These are phyloP conservation scores for Clinocottus analis DNA, from an alignment of 2,113 vertebrate species.

Conservation along the genomic window DNA sequence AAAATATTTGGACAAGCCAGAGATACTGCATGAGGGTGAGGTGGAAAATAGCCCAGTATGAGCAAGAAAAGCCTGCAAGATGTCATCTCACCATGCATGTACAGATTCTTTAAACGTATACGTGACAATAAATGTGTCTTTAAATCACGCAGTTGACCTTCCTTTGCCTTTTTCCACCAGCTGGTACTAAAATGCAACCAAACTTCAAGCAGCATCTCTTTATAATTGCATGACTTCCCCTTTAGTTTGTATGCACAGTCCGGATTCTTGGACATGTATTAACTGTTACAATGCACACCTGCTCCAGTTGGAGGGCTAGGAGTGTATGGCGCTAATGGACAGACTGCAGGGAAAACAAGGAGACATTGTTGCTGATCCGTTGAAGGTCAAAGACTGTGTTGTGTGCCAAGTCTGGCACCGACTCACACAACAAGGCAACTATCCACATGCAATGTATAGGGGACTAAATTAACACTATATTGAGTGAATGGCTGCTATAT, in stretches of 20 bases:
- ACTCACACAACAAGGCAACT: constrained; percentile 73
- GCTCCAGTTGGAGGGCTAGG: constrained; percentile 59
- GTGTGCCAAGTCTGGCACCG: constrained; percentile 81
- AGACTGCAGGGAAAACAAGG: constrained; percentile 82
- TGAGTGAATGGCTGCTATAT: constrained; percentile 48
- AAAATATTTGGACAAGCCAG: constrained; percentile 51
- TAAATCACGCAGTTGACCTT: neutral
- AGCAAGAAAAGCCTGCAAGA: constrained; percentile 15
- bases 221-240: constrained; percentile 25
- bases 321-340: constrained; percentile 78
- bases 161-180: constrained; percentile 20
- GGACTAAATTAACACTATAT: constrained; percentile 51
- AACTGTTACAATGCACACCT: constrained; percentile 76
- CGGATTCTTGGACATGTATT: constrained; percentile 62
- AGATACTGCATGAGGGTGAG: constrained; percentile 28
- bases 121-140: neutral
- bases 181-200: constrained; percentile 1
- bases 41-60: constrained; percentile 23
- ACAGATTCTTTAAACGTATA: neutral
- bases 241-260: constrained; percentile 49
- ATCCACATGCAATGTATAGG: constrained; percentile 73
- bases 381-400: constrained; percentile 81
- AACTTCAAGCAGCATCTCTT: neutral
- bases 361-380: constrained; percentile 84
- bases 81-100: neutral